Evolutionary conservation across 1,140 invertebrate genomes (phyloP).

Genomic region (Drosophila pandora): DNA sequence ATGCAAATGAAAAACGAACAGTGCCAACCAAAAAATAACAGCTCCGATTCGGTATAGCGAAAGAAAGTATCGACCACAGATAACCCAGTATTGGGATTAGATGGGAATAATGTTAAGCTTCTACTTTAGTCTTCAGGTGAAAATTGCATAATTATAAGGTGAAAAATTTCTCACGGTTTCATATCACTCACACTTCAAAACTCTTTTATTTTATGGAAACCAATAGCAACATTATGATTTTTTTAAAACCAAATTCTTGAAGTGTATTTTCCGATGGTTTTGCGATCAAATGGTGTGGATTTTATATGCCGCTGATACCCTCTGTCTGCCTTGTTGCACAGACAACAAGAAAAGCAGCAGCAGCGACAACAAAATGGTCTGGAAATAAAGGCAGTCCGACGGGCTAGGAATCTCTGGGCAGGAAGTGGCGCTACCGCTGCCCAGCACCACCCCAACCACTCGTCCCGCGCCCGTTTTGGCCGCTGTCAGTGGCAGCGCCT

Average conservation of each 20-base stretch:
- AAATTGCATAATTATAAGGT: too few species aligned
- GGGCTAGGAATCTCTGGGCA: conserved; percentile 45
- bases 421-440: conserved; percentile 57
- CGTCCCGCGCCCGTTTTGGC: conserved; percentile 8
- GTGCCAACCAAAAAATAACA: conserved; percentile 46
- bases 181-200: too few species aligned
- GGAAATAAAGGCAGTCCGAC: conserved; percentile 28
- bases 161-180: too few species aligned
- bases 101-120: too few species aligned
- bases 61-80: conserved; percentile 12
- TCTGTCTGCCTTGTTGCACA: conserved; percentile 36
- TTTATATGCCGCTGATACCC: conserved; percentile 43
- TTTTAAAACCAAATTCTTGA: not conserved
- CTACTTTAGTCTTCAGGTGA: too few species aligned
- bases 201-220: too few species aligned
- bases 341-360: conserved; percentile 22
- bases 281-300: conserved; percentile 31
- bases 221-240: too few species aligned
- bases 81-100: conserved; percentile 17
- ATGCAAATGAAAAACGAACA: conserved; percentile 80
- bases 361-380: conserved; percentile 37
- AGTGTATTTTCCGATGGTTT: not conserved
- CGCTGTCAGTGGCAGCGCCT: conserved; percentile 58
- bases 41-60: not conserved
- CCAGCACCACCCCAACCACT: conserved; percentile 2